Evolutionary conservation across 53 echinoderm and acorn worm species (phyloP), one percentile per base, ranked within the genome.

Genomic region (Paracentrotus lividus): DNA sequence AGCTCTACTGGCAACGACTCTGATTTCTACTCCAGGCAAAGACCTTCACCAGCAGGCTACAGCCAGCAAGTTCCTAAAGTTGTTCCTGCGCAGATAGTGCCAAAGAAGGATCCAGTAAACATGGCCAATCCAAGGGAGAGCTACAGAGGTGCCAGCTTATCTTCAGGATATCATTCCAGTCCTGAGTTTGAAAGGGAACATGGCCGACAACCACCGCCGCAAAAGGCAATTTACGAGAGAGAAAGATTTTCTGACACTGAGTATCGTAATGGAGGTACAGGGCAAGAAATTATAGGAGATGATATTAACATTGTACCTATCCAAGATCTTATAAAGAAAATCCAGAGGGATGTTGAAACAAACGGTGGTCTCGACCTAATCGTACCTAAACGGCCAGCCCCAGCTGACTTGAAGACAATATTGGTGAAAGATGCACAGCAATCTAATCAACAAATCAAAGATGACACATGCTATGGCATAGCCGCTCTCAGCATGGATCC

Each of bases 241-340:
- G 60, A 89, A 15, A 59, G 89, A 64, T 89, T 89, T 89, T 89
- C 89, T 89, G 90, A 90, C 12, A 44, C 72, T 47, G 90, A 90
- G 90, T 90, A 90, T 90, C 90, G 75, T 90, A 49, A 51, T 90
- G 90, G 44, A 47, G 72, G 90, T 90, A 32, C 72, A 72, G 90
- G 56, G 72, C 27, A 90, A 49, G 67, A 47, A 68, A 45, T 2
- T 9, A 53, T 49, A n/a, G 52, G 55, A 78, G 92, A 78, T 42
- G 45, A 24, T 54, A 27, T 40, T 21, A 78, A 78, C 55, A 78
- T 24, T 42, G 92, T 78, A 78, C 92, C 92, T 78, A 43, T 92
- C 77, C 77, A 92, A 92, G 92, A 92, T 92, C 92, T 92, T 55
- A 92, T 92, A 36, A 92, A 92, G 92, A 92, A 78, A 78, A 92